Conservation (phyloP, 2,113 vertebrate species). For the Parus major region DNA sequence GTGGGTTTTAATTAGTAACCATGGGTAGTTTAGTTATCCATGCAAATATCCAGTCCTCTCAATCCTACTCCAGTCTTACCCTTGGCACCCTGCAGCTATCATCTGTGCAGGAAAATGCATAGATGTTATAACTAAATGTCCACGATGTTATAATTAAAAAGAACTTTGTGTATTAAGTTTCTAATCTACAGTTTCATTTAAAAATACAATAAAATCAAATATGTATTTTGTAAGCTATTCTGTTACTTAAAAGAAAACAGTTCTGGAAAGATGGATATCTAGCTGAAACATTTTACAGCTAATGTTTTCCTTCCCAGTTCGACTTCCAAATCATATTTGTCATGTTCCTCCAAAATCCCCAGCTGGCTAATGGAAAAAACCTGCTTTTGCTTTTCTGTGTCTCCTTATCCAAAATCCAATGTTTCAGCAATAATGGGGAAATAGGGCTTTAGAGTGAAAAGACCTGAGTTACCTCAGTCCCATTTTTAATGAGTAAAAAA, state of each 20-base stretch:
- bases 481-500: neutral
- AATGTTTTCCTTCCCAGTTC: neutral
- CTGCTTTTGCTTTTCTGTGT: neutral
- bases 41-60: neutral
- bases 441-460: neutral
- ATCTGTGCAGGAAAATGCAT: neutral
- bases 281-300: neutral
- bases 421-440: neutral
- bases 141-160: neutral
- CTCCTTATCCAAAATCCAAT: neutral
- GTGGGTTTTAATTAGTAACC: neutral
- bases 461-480: neutral
- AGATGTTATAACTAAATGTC: neutral
- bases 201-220: neutral
- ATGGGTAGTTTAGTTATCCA: neutral
- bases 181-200: neutral
- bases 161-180: neutral
- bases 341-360: neutral
- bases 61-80: neutral
- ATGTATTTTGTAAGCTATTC: neutral
- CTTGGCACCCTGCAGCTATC: neutral
- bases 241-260: neutral
- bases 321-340: neutral
- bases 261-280: neutral
- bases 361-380: neutral